Evolutionary conservation across 2,797 vertebrate genomes (phyloP).

Genomic region (Periparus ater): DNA sequence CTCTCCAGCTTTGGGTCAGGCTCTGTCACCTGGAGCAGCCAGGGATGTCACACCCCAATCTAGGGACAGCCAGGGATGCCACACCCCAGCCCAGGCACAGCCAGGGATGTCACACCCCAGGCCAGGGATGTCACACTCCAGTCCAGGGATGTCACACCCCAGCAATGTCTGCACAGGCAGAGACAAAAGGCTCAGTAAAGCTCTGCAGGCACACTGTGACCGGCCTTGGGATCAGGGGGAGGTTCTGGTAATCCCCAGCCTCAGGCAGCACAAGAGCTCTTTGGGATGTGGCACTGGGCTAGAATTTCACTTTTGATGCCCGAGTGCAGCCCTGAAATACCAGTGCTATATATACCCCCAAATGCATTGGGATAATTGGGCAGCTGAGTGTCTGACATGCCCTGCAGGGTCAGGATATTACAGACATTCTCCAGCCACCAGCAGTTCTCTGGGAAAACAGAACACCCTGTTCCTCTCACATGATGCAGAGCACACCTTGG

Average conservation of each 20-base stretch:
- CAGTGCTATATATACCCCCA: background rate
- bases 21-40: background rate
- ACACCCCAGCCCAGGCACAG: background rate
- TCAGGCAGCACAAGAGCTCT: background rate
- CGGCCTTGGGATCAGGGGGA: background rate
- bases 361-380: background rate
- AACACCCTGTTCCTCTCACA: background rate
- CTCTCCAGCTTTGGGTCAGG: background rate
- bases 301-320: background rate
- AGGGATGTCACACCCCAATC: background rate
- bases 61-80: background rate
- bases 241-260: background rate
- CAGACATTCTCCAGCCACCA: background rate
- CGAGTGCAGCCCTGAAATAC: background rate
- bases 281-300: background rate
- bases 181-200: background rate
- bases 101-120: background rate
- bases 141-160: background rate
- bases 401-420: background rate
- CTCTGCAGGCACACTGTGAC: background rate
- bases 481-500: fast-evolving
- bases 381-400: background rate
- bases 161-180: background rate
- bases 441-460: background rate
- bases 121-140: background rate